Evolutionary conservation across 2,797 vertebrate genomes (phyloP), one percentile per base, ranked within the genome.

Genomic region (Gymnopithys bicolor): DNA sequence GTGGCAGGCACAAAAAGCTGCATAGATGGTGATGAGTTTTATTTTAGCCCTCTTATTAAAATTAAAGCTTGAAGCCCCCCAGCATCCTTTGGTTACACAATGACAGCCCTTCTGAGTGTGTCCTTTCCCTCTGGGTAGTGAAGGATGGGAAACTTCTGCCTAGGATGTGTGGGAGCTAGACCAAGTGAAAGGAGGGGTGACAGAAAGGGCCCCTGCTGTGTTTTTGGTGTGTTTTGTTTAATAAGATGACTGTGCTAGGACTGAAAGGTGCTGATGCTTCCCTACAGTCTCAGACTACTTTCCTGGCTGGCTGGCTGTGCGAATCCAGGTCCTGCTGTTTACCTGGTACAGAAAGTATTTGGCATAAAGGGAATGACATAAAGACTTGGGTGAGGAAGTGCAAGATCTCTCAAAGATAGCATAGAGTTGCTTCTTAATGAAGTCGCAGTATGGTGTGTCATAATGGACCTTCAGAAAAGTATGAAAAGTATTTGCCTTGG

Each of bases 391-490:
- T 91, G 89, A 90, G 74, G 71, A 94, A 92, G 81, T 45, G n/a
- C 78, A 55, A 79, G 70, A 91, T 90, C 63, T 94, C 77, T 68
- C 37, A 24, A 49, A 93, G 91, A 94, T 87, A 77, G 71, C 23
- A 11, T 2, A 11, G 43, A 87, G 53, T 89, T 70, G 14, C 71
- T 94, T 87, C 62, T 86, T 77, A 86, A 58, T 90, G 85, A 75
- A n/a, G 45, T 43, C 63, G 56, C 0, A 2, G 68, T 69, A 59
- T 8, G 3, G 27, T 58, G 30, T 88, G 92, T 88, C 80, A 60
- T 91, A 94, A 89, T 60, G 33, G 80, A 88, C 85, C 18, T 56
- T 94, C 9, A 25, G 74, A 79, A 84, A 87, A 91, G 48, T 67
- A 90, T 84, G 85, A 37, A 5, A 55, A 84, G 32, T 74, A 86